Base-by-base conservation (phyloP, 1,140 invertebrate species). In the Dysdera silvatica region DNA sequence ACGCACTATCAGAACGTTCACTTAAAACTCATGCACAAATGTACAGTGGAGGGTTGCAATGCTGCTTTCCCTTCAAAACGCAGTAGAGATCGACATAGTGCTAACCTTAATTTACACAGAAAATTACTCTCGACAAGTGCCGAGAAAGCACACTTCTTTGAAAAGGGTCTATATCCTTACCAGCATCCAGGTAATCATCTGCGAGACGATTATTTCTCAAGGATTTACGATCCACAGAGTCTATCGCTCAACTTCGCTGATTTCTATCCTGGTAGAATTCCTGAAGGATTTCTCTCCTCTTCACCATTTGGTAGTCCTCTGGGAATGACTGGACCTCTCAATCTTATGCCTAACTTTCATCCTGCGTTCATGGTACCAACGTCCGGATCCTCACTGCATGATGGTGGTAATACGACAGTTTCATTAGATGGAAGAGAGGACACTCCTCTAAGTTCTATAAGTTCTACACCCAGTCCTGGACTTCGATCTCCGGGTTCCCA, bases 1-100 rank as follows among this genome's bases (percentile, higher is more conserved):
- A 91, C 89, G 0, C 94, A 97, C 73, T 96, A 93, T 76, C 91
- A 94, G 79, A 95, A 91, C 75, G 89, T 93, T 0, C 95, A 97
- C 78, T 82, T 96, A 41, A 96, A 96, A 76, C 76, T 96, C 60
- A 94, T 95, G 86, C 93, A 97, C 76, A 91, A 89, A 71, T 98
- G 95, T 77, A 92, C 86, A 65, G 87, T 96, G 3, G 91, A 95
- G 64, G 93, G 94, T n/a, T 97, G 94, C 73, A 91, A 91, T 74
- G 92, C 92, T 0, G 87, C 90, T 0, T 98, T 97, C 73, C 90
- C 91, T n/a, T 95, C 92, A 0, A 96, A 93, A 74, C 78, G 91
- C 49, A 93, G 88, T 66, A 83, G 93, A 60, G 93, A 98, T 72
- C 80, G 93, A 3, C 94, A 98, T 75, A 92, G 89, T 70, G 85